Base-by-base conservation (phyloP, 2,797 vertebrate species). In the Vespertilio murinus region DNA sequence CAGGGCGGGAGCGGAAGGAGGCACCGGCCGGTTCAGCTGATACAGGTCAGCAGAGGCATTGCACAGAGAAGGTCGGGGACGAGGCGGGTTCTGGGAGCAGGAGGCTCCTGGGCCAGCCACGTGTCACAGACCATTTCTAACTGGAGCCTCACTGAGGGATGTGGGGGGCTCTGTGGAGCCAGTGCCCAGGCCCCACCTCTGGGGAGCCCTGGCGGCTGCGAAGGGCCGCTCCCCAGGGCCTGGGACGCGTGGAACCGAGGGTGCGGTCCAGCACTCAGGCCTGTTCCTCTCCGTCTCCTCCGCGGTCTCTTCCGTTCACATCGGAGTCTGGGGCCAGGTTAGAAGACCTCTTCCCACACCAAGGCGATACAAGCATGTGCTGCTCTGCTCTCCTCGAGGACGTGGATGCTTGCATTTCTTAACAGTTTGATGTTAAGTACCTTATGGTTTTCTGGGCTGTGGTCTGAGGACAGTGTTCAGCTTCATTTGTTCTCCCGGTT, bases 181-280 rank as follows among this genome's bases (percentile, higher is more conserved):
- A 10, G 80, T 0, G 38, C 6, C 64, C 54, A 18, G 54, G 54
- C 54, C 61, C 28, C 16, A 70, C 33, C 59, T 49, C n/a, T 25
- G 56, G 12, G 16, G 65, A 33, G 30, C 38, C 33, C 3, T 42
- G 40, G 40, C 40, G 5, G 47, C 38, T 11, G 80, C 5, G 10
- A 10, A 12, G 70, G 3, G 23, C 25, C 0, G 17, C 65, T 17
- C n/a, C 40, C 67, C 3, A 8, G 54, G 47, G 30, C 22, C 2
- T 0, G 67, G 47, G 52, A 4, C 4, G 0, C 23, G 12, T 12
- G 1, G 4, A 7, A 5, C 1, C 18, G 38, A 3, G 42, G 33
- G 0, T 0, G 18, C 12, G 2, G n/a, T 1, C 70, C 6, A 0
- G 18, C 0, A 1, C 10, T 25, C 54, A 0, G 14, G 7, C 33